phyloP scores from a whole-genome alignment of 2,888 invertebrate genomes.

The Andrena haemorrhoa region DNA sequence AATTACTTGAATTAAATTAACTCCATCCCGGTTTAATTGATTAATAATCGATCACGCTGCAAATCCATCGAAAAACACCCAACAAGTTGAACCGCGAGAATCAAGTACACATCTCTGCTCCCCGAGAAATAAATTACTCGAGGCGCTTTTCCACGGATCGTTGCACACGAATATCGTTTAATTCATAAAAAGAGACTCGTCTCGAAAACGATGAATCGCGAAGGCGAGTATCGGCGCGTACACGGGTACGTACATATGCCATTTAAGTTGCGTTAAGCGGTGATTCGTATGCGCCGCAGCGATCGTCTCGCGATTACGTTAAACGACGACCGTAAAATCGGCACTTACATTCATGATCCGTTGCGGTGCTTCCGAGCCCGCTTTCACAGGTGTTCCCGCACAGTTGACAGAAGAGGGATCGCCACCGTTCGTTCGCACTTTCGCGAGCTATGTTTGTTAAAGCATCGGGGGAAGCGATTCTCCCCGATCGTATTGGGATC shows the following conservation, averaged over 20 bases:
- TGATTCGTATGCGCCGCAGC: constrained; percentile 1
- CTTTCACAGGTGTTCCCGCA: constrained; percentile 49
- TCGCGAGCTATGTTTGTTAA: background rate
- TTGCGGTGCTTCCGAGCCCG: constrained; percentile 40
- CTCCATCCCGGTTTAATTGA: background rate
- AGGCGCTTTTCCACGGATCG: background rate
- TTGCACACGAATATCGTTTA: too few relatives aligned
- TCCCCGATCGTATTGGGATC: constrained; percentile 14
- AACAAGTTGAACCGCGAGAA: constrained; percentile 1
- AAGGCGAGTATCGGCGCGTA: background rate
- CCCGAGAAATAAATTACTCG: background rate
- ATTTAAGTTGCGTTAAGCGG: constrained; percentile 9
- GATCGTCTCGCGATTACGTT: constrained; percentile 5
- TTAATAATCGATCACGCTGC: background rate
- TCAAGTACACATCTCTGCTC: background rate
- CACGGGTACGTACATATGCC: background rate
- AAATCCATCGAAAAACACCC: background rate
- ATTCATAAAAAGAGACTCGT: too few relatives aligned
- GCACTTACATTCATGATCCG: constrained; percentile 74
- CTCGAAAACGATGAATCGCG: background rate
- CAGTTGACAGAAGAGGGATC: constrained; percentile 30
- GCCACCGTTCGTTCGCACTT: constrained; percentile 19
- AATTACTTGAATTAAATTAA: background rate
- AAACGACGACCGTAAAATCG: constrained; percentile 30
- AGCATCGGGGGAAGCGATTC: constrained; percentile 31